These are phyloP conservation scores for Emydoidea blandingii DNA, from an alignment of 2,797 vertebrate species.

Conservation along the genomic window DNA sequence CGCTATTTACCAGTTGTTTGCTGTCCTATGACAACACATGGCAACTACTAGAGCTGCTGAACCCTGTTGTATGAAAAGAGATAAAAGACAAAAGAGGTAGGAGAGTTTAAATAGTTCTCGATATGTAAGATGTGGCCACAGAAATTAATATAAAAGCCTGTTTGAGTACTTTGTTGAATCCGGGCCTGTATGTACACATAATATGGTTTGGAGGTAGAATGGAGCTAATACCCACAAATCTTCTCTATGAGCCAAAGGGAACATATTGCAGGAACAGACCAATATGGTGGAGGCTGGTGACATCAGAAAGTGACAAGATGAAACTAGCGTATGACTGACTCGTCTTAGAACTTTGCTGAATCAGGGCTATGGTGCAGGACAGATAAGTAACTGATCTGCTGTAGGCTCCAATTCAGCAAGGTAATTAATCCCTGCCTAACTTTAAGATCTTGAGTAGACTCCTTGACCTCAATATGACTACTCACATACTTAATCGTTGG, in stretches of 20 bases:
- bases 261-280: neutral
- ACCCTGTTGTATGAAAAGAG: neutral
- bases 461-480: neutral
- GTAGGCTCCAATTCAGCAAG: neutral
- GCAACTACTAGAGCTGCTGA: neutral
- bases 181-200: too few species aligned
- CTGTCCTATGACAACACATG: neutral
- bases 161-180: neutral
- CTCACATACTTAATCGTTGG: neutral
- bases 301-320: neutral
- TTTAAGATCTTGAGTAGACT: slow-evolving; percentile 36
- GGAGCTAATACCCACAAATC: neutral
- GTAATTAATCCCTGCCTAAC: neutral
- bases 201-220: neutral
- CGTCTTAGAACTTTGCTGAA: neutral
- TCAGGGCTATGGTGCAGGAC: fast-evolving
- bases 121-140: neutral
- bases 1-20: neutral
- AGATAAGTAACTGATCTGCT: neutral
- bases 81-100: neutral
- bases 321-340: neutral
- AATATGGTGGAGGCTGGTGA: neutral
- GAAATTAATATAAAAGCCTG: neutral
- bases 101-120: neutral
- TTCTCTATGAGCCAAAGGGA: neutral